Evolutionary conservation across 1,140 invertebrate genomes (phyloP).

Genomic region (Mya arenaria): DNA sequence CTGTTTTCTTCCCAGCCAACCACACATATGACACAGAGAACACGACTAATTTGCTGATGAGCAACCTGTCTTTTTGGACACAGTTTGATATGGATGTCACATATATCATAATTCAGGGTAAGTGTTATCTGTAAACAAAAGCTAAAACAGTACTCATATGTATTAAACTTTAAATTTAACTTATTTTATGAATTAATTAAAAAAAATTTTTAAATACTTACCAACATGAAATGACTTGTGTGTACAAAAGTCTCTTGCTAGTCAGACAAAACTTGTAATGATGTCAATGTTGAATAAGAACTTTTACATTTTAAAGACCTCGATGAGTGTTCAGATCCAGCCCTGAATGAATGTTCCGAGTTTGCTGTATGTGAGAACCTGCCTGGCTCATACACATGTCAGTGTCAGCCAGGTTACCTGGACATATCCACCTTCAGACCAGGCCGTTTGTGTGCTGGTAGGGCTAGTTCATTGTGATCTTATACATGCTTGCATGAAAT

Average conservation of each 20-base stretch:
- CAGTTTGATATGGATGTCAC: background rate
- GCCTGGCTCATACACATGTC: slow-evolving; percentile 52
- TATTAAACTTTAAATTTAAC: background rate
- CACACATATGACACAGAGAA: background rate
- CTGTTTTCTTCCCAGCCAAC: slow-evolving; percentile 14
- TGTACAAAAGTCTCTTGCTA: too few relatives aligned
- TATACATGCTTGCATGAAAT: background rate
- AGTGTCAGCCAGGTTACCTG: slow-evolving; percentile 25
- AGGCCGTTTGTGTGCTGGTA: slow-evolving; percentile 57
- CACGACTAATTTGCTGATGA: slow-evolving; percentile 7
- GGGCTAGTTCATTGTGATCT: background rate
- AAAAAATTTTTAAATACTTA: too few relatives aligned
- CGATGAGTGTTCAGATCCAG: slow-evolving; percentile 38
- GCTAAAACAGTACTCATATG: background rate
- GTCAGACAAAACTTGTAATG: too few relatives aligned
- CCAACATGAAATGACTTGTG: too few relatives aligned
- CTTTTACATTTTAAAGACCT: slow-evolving; percentile 42
- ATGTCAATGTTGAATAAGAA: background rate
- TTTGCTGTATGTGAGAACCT: slow-evolving; percentile 55
- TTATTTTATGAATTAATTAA: too few relatives aligned
- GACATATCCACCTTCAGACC: slow-evolving; percentile 53
- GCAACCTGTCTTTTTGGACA: slow-evolving; percentile 1
- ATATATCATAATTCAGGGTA: slow-evolving; percentile 40
- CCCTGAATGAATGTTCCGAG: slow-evolving; percentile 50
- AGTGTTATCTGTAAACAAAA: background rate